Evolutionary conservation across 1,140 invertebrate species (phyloP).

Genomic region (Atta colombica): DNA sequence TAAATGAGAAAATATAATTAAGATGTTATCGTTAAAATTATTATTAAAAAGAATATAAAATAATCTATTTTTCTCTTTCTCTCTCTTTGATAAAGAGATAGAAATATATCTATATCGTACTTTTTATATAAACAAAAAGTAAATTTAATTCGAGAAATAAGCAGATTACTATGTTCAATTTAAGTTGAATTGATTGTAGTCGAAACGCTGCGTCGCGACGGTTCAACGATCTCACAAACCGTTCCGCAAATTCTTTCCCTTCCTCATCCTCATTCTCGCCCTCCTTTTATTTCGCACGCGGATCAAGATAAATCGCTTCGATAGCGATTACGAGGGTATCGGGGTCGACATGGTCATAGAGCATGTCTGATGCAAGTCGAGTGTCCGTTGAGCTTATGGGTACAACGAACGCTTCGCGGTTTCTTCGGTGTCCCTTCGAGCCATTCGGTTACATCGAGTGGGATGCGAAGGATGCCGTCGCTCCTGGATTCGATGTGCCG

Average conservation of each 20-base stretch:
- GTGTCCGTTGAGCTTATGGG: slow-evolving; percentile 47
- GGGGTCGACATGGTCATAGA: slow-evolving; percentile 75
- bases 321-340: slow-evolving; percentile 72
- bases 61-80: background rate
- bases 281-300: slow-evolving; percentile 53
- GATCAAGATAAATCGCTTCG: slow-evolving; percentile 73
- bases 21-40: slow-evolving; percentile 11
- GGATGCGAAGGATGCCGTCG: slow-evolving; percentile 1
- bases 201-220: slow-evolving; percentile 15
- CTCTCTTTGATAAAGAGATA: background rate
- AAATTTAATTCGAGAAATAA: background rate
- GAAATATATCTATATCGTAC: background rate
- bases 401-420: slow-evolving; percentile 37
- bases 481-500: slow-evolving; percentile 34
- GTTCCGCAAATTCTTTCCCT: slow-evolving; percentile 46
- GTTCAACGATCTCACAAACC: slow-evolving; percentile 61
- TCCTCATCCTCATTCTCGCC: background rate
- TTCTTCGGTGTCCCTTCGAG: slow-evolving; percentile 38
- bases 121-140: background rate
- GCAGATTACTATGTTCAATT: slow-evolving; percentile 9
- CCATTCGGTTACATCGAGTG: slow-evolving; percentile 31
- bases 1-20: background rate
- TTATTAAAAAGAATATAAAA: background rate
- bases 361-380: slow-evolving; percentile 65
- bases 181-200: slow-evolving; percentile 25